Base-by-base conservation (phyloP, 2,797 vertebrate genomes). In the Myotis myotis region DNA sequence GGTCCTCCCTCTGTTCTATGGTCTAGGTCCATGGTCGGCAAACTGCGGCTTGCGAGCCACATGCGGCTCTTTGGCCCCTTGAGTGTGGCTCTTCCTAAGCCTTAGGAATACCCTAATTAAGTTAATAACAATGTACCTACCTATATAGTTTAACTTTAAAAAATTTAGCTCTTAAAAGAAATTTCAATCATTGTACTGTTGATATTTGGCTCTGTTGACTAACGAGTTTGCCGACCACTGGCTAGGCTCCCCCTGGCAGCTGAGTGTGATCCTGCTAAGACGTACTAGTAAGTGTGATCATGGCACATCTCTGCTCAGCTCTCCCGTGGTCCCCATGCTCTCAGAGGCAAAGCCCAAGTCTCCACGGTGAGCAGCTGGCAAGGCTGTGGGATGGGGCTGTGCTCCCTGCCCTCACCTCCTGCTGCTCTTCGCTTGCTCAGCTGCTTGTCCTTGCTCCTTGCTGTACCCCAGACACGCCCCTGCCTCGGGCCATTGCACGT, bases 321-420 rank as follows among this genome's bases (percentile, higher is more conserved):
- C 36, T 44, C 53, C 36, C 20, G 2, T 0, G 19, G 36, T 4
- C 60, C 30, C 62, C 0, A 0, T 28, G 33, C 44, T 60, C 33
- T 75, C 66, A 66, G 66, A 81, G 10, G 30, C 19, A 44, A 44
- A 81, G 68, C 57, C 68, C 55, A 28, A 2, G 13, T 55, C 72
- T 71, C 83, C 8, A n/a, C 16, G 2, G 44, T 7, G 9, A 28
- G 23, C 1, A 1, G 41, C 22, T 23, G 10, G 3, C 30, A 25
- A n/a, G n/a, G 62, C 15, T 60, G 0, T 5, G 41, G 30, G 57
- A 19, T n/a, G 20, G 57, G 41, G 19, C 33, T 60, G 22, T 13
- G 33, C 68, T 82, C 28, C 75, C 41, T 10, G 28, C 2, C 70
- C 30, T 38, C 16, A 0, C 1, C 62, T 13, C 53, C 25, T 47